A percentile compares a stretch with the other conserved stretches of the same genome.
Evolutionary conservation across 2,888 invertebrate species (phyloP).

Genomic region (Acanthosepion esculentum): DNA sequence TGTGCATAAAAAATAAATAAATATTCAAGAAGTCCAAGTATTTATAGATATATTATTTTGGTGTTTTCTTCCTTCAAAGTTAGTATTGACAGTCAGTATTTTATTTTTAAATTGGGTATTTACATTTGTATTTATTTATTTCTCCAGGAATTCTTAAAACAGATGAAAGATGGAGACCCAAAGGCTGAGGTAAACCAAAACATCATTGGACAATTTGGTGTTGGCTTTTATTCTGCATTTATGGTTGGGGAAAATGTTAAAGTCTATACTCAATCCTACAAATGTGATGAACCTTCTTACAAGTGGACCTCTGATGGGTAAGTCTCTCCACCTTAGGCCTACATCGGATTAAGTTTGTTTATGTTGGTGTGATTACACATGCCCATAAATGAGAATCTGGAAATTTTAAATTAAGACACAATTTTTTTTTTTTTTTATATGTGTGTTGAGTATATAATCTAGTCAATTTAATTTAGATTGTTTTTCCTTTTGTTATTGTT

Average conservation of each 20-base stretch:
- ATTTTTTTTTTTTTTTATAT: no score
- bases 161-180: conserved; percentile 80
- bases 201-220: conserved; percentile 89
- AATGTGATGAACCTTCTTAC: conserved; percentile 81
- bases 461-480: no score
- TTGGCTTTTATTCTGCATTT: conserved; percentile 97
- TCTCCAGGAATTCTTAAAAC: conserved; percentile 85
- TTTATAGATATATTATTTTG: no score
- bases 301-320: conserved; percentile 95
- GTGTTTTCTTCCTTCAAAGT: no score
- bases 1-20: no score
- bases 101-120: no score
- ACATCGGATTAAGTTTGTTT: no score
- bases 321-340: conserved; percentile 54
- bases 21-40: no score
- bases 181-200: conserved; percentile 62
- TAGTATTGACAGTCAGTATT: no score
- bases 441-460: no score
- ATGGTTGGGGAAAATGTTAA: conserved; percentile 97
- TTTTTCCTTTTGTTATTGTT: no score
- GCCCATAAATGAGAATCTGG: not conserved
- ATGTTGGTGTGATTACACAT: not conserved
- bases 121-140: not conserved
- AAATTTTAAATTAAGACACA: no score
- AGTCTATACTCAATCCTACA: conserved; percentile 86